phyloP scores from a whole-genome alignment of 2,113 vertebrate species.

The Oreochromis niloticus region DNA sequence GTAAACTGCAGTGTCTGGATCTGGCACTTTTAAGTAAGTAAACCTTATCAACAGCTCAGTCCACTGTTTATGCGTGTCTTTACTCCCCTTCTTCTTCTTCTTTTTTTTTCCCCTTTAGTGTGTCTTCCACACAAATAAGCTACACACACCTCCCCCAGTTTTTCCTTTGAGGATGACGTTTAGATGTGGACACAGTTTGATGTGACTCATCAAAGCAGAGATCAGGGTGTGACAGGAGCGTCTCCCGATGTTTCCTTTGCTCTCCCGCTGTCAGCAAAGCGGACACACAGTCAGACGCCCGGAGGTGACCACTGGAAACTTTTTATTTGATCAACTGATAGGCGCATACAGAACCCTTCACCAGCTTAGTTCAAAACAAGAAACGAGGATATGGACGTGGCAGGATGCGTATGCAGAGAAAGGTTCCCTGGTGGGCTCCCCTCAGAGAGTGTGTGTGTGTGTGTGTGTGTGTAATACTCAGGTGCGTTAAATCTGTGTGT shows the following conservation, averaged over 20 bases:
- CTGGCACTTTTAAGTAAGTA: constrained; percentile 30
- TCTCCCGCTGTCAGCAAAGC: constrained; percentile 52
- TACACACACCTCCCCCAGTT: constrained; percentile 36
- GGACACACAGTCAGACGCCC: constrained; percentile 51
- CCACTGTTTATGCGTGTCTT: constrained; percentile 25
- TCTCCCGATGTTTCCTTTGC: constrained; percentile 57
- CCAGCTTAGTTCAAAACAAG: constrained; percentile 37
- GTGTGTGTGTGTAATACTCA: background rate
- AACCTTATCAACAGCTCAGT: constrained; percentile 47
- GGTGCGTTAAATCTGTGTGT: constrained; percentile 15
- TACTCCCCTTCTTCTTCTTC: background rate
- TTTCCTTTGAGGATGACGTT: constrained; percentile 74
- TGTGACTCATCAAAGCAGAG: constrained; percentile 64
- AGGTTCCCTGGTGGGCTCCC: constrained; percentile 26
- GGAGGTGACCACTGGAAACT: constrained; percentile 61
- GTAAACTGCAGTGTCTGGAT: constrained; percentile 11
- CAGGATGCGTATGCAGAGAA: constrained; percentile 36
- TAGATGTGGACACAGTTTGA: constrained; percentile 61
- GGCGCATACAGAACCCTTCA: constrained; percentile 1
- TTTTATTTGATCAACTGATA: constrained; percentile 63
- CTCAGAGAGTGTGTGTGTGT: background rate
- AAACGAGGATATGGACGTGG: constrained; percentile 28
- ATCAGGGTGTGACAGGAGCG: constrained; percentile 54
- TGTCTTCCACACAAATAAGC: constrained; percentile 9
- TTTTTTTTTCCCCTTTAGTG: background rate